These are phyloP conservation scores for Percopsis transmontana DNA, from an alignment of 2,113 vertebrate genomes.

Conservation along the genomic window DNA sequence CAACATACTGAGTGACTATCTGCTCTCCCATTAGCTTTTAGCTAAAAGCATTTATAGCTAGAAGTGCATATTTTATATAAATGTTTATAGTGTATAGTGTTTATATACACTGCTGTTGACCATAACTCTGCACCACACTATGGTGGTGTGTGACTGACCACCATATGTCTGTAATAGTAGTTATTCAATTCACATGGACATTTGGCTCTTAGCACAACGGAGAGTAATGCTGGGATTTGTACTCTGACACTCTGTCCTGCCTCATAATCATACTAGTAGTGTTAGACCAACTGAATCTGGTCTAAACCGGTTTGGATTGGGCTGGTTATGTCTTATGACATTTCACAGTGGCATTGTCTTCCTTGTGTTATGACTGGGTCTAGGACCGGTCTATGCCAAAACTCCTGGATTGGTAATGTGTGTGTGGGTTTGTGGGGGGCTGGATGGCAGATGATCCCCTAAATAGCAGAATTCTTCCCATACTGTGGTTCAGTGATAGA, in stretches of 20 bases:
- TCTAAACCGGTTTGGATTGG: conserved; percentile 25
- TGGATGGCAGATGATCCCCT: conserved; percentile 59
- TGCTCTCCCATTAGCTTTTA: too few species aligned
- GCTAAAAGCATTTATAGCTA: too few species aligned
- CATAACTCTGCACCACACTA: too few species aligned
- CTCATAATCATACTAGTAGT: neutral
- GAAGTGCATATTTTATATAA: too few species aligned
- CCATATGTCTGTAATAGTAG: too few species aligned
- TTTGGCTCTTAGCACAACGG: too few species aligned
- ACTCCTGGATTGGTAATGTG: conserved; percentile 22
- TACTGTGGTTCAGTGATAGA: conserved; percentile 68
- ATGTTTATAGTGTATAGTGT: too few species aligned
- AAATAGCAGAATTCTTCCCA: conserved; percentile 66
- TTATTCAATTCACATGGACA: too few species aligned
- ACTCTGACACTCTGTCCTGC: conserved; percentile 3
- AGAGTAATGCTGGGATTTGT: too few species aligned
- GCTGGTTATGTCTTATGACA: conserved; percentile 26
- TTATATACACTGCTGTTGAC: too few species aligned
- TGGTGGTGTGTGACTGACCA: too few species aligned
- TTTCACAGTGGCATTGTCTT: conserved; percentile 34
- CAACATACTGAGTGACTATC: too few species aligned
- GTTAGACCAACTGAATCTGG: conserved; percentile 27
- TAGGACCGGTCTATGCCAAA: conserved; percentile 20
- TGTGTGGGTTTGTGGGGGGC: conserved; percentile 53
- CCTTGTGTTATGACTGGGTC: conserved; percentile 42